Evolutionary conservation across 2,797 vertebrate species (phyloP).

Genomic region (Echeneis naucrates): DNA sequence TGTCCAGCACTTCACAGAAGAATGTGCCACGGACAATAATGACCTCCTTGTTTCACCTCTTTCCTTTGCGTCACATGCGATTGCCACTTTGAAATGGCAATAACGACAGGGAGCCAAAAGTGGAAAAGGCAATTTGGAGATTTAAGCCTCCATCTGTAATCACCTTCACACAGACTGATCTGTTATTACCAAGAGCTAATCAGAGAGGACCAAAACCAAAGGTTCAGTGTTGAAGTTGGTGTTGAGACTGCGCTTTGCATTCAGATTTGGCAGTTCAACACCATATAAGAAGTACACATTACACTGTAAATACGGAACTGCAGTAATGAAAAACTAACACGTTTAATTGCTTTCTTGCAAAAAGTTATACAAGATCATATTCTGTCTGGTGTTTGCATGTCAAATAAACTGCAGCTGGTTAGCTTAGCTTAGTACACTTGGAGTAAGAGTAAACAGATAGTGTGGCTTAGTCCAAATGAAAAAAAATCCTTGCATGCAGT

Average conservation of each 20-base stretch:
- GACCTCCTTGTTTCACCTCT: slow-evolving; percentile 40
- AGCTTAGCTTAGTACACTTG: neutral
- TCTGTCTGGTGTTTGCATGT: neutral
- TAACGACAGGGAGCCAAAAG: slow-evolving; percentile 38
- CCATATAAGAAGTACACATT: neutral
- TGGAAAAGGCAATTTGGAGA: slow-evolving; percentile 39
- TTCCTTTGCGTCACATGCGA: slow-evolving; percentile 45
- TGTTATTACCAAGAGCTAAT: slow-evolving; percentile 33
- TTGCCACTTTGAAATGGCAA: slow-evolving; percentile 59
- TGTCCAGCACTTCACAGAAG: slow-evolving; percentile 16
- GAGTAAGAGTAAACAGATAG: neutral
- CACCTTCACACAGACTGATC: slow-evolving; percentile 33
- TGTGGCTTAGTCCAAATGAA: neutral
- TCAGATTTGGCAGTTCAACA: neutral
- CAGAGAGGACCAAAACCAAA: slow-evolving; percentile 26
- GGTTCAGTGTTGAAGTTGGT: neutral
- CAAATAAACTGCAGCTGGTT: neutral
- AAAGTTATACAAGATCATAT: neutral
- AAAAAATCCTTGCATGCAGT: neutral
- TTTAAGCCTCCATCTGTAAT: slow-evolving; percentile 47
- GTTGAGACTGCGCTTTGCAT: neutral
- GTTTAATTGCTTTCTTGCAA: neutral
- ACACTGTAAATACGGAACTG: slow-evolving; percentile 4
- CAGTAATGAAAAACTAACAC: neutral
- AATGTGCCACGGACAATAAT: slow-evolving; percentile 35